Evolutionary conservation across 2,113 vertebrate species (phyloP), one percentile per base, ranked within the genome.

Genomic region (Eurypyga helias): DNA sequence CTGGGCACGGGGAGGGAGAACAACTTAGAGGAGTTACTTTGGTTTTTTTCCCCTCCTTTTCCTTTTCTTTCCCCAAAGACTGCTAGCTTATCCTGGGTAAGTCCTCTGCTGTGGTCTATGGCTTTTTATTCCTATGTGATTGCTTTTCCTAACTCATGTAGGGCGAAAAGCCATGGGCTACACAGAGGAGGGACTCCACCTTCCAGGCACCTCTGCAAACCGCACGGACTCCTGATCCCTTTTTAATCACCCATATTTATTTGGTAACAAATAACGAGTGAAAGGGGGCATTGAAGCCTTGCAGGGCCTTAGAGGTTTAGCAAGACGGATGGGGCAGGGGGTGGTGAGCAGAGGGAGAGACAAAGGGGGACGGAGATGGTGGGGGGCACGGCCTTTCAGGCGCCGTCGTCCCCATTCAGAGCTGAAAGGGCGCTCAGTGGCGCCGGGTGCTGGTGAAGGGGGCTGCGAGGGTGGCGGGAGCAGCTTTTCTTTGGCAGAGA

Each of bases 101-200:
- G 97, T 98, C 99, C 98, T 98, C 99, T 99, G 98, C 98, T 99
- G 99, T 99, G 99, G 99, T 98, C 98, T 99, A 99, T 99, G 99
- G 99, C 99, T 99, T 99, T 99, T 99, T 99, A 99, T 99, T 99
- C 99, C 99, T 99, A 99, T 99, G 99, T 99, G 99, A 99, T 99
- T 99, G 98, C 98, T 98, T 98, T 98, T 98, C 98, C 95, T 87
- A 98, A 99, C 98, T 99, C 99, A 99, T 99, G 99, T 99, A 99
- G 99, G 99, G 99, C 99, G 98, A 98, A 99, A 99, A 99, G 99
- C 99, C 99, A 99, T 99, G 99, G 99, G 99, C 98, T 99, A 99
- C 99, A 98, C 98, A 98, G 98, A 98, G 99, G 98, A 98, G 96
- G 96, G 58, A 55, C 93, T 98, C 7, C 95, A 92, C 97, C 96